Evolutionary conservation across 2,888 invertebrate genomes (phyloP).

Genomic region (Protonemura montana): DNA sequence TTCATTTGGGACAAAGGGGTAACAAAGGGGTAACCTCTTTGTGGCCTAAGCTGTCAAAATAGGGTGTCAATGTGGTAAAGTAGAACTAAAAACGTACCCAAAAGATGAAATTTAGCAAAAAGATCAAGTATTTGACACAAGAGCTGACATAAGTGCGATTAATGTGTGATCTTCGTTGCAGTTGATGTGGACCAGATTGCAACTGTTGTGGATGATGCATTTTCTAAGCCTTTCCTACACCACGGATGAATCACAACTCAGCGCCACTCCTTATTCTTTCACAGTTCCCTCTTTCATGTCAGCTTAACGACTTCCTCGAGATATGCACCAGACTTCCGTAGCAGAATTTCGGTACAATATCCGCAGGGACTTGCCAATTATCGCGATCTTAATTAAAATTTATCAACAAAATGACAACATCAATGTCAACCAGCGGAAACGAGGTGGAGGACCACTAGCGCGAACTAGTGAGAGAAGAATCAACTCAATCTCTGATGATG

Average conservation of each 20-base stretch:
- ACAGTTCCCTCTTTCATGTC: background rate
- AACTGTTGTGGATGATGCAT: constrained; percentile 40
- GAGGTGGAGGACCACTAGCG: constrained; percentile 12
- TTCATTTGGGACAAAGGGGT: background rate
- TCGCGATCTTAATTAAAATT: constrained; percentile 22
- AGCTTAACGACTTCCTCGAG: background rate
- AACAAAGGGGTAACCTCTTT: background rate
- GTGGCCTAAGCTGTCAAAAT: constrained; percentile 24
- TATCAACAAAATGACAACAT: constrained; percentile 38
- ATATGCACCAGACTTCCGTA: constrained; percentile 1
- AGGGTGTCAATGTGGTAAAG: background rate
- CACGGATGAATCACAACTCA: constrained; percentile 28
- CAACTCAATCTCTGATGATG: background rate
- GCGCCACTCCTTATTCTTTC: constrained; percentile 16
- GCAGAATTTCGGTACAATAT: background rate
- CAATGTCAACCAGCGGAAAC: constrained; percentile 37
- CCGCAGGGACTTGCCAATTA: background rate
- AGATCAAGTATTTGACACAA: constrained; percentile 89
- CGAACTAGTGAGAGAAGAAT: background rate
- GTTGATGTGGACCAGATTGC: constrained; percentile 16
- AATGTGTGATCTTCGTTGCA: constrained; percentile 66
- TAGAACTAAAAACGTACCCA: constrained; percentile 73
- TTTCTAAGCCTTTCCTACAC: constrained; percentile 13
- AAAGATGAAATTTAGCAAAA: constrained; percentile 86
- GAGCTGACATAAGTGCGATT: constrained; percentile 85